A percentile compares a stretch with the other conserved stretches of the same genome.
Conservation (phyloP, 2,113 vertebrate species). For the Trichechus manatus region DNA sequence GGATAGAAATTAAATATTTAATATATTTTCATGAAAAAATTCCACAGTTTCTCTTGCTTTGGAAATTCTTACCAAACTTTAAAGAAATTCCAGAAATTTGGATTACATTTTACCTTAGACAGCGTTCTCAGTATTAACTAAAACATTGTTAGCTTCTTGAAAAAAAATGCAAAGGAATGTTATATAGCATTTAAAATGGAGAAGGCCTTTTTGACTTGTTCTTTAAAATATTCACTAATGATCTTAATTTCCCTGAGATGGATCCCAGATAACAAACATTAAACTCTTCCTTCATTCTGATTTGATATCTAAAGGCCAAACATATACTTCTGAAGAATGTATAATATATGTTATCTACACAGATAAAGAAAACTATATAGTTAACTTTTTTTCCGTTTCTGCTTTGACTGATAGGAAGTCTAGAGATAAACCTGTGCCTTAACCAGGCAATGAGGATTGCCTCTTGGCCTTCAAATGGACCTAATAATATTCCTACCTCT, state of each 20-base stretch:
- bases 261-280: not conserved
- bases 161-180: conserved; percentile 2
- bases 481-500: too few relatives aligned
- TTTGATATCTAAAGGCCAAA: not conserved
- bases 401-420: not conserved
- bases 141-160: not conserved
- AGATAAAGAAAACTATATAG: not conserved
- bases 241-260: not conserved
- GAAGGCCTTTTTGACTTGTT: not conserved
- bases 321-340: not conserved
- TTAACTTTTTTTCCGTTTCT: not conserved
- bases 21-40: not conserved
- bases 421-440: not conserved
- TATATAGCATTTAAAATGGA: conserved; percentile 7
- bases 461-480: not conserved
- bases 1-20: conserved; percentile 34
- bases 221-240: conserved; percentile 9
- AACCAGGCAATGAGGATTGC: not conserved
- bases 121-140: conserved; percentile 3
- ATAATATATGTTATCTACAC: not conserved
- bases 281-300: not conserved
- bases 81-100: conserved; percentile 24
- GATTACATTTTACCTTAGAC: not conserved
- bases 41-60: not conserved
- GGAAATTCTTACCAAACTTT: not conserved